Evolutionary conservation across 1,140 invertebrate species (phyloP), one percentile per base, ranked within the genome.

Genomic region (Solenopsis invicta): DNA sequence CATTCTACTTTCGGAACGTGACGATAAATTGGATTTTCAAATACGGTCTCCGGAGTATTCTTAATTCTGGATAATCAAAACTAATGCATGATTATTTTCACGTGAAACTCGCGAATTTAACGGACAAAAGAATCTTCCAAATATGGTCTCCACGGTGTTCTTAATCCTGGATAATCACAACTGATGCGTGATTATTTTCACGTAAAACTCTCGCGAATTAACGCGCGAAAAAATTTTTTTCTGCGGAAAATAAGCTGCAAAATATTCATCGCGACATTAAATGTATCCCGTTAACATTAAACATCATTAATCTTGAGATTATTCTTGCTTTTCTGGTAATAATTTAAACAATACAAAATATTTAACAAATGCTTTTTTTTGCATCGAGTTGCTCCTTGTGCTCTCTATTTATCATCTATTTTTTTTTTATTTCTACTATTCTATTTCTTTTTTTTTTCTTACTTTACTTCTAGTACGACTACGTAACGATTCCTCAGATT

Each of bases 401-500:
- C 62, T 64, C 62, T 10, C 62, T 64, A 41, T 6, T 41, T 4
- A 2, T 56, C 1, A n/a, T 75, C 16, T 29, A 67, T 59, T 0
- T 29, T 76, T 16, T 24, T 2, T 18, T 37, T 6, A 10, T 74
- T 13, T 29, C 18, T 67, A 34, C 9, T 24, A 8, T 16, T 13
- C 0, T 21, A 21, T 10, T 4, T n/a, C n/a, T 18, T 34, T 18
- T 76, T 77, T 29, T 2, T 81, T 80, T 18, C 85, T 67, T 87
- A 92, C 92, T 78, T 90, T 92, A 52, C 71, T 69, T 89, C 84
- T 85, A 76, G 59, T 81, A 21, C 61, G 76, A 64, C 87, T 90
- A 16, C 88, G 75, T 81, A 93, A 87, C 10, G 91, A 92, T 66
- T 92, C 91, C 21, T 88, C 87, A 9, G 92, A 93, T 29, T 92